phyloP scores from a whole-genome alignment of 2,888 invertebrate genomes.

The Kryphioiulus occultus region DNA sequence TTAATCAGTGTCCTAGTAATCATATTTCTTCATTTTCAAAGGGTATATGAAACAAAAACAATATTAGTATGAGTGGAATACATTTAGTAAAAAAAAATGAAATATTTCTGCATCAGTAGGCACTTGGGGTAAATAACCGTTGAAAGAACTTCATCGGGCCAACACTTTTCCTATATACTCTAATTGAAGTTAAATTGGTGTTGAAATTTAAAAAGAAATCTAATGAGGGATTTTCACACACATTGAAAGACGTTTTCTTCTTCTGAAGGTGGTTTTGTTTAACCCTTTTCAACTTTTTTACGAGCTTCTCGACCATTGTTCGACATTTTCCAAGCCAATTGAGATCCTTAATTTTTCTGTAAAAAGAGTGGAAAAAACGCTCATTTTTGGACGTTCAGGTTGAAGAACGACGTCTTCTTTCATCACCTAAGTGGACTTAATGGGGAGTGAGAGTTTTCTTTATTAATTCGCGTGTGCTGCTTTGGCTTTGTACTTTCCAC shows the following conservation, averaged over 20 bases:
- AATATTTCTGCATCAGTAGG: neutral
- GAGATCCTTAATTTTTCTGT: neutral
- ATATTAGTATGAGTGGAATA: neutral
- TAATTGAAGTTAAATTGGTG: slow-evolving; percentile 35
- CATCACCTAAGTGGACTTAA: neutral
- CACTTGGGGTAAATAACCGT: slow-evolving; percentile 19
- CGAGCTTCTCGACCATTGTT: neutral
- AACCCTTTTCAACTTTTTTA: neutral
- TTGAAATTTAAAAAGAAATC: neutral
- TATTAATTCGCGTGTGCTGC: neutral
- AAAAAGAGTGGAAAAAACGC: neutral
- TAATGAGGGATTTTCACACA: slow-evolving; percentile 30
- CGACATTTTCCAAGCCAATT: neutral
- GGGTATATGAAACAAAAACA: neutral
- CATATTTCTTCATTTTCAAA: neutral
- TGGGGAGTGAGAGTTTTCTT: neutral
- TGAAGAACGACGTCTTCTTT: slow-evolving; percentile 28
- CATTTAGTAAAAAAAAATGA: neutral
- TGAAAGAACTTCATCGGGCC: slow-evolving; percentile 34
- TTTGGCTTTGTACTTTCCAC: slow-evolving; percentile 14
- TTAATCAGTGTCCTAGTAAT: neutral
- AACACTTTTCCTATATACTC: slow-evolving; percentile 4
- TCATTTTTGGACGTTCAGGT: slow-evolving; percentile 9
- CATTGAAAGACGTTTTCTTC: neutral
- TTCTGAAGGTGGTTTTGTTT: neutral